Evolutionary conservation across 2,113 vertebrate species (phyloP), one percentile per base, ranked within the genome.

Genomic region (Lepisosteus osseus): DNA sequence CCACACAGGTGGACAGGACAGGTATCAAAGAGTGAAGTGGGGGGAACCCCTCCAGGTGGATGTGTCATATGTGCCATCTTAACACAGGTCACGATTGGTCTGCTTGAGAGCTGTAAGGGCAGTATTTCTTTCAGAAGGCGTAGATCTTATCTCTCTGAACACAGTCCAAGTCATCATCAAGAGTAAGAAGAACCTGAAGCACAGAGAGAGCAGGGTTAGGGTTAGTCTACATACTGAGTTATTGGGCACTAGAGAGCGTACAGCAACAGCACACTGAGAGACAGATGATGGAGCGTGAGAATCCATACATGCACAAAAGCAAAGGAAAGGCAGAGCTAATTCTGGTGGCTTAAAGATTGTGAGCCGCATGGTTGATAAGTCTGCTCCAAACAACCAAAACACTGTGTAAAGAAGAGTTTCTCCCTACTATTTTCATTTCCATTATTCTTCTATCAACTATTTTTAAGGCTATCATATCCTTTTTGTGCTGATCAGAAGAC

Each of bases 61-160:
- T 51, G 47, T 51, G 47, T 29, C 29, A 29, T 29, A 29, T 29
- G 29, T 29, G 29, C 29, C 2, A 29, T 29, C 1, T 29, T 29
- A 29, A 29, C 29, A 29, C 47, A 51, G 9, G 8, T 47, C n/a
- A 47, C 17, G 6, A 47, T 54, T 69, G 62, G 67, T 61, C 47
- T 61, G 67, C 14, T 14, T 55, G 67, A 45, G 15, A 67, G 51
- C 14, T 7, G 42, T 43, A 61, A 0, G 74, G 29, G 51, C 15
- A 51, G 75, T 0, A 3, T 2, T 15, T 56, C 84, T 87, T 14
- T 83, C 73, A 96, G 83, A 99, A 99, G 69, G 95, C 97, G 0
- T 92, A 97, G 87, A 99, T 99, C 90, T 98, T 98, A 89, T 99
- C 96, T 84, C 97, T 93, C 84, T 94, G 96, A 78, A 97, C 89